These are phyloP conservation scores for Elaphurus davidianus DNA, from an alignment of 2,113 vertebrate species.

Conservation along the genomic window DNA sequence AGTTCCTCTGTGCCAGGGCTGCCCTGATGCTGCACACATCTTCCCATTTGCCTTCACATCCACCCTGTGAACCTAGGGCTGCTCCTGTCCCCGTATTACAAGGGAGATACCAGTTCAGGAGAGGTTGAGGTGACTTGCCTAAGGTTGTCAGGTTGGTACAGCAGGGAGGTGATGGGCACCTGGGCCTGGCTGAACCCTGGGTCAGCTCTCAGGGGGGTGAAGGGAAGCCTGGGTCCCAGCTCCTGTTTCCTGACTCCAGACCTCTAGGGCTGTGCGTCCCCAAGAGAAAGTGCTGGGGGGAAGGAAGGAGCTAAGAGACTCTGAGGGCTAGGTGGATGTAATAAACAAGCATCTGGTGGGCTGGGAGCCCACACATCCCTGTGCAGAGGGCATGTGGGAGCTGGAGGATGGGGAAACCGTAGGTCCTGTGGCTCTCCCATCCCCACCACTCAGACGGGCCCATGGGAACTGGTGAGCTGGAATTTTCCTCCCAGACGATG, in stretches of 20 bases:
- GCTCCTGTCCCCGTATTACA: accelerated
- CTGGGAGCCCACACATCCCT: background rate
- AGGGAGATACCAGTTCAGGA: background rate
- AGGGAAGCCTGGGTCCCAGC: background rate
- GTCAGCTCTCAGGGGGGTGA: background rate
- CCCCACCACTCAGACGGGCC: background rate
- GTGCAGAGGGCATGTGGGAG: background rate
- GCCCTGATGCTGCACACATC: background rate
- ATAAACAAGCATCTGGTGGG: background rate
- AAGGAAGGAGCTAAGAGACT: background rate
- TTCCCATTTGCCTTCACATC: background rate
- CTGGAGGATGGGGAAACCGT: accelerated
- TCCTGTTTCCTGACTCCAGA: background rate
- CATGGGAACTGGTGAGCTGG: slow-evolving; percentile 7
- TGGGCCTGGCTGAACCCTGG: background rate
- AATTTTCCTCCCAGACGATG: slow-evolving; percentile 66
- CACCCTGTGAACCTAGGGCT: accelerated
- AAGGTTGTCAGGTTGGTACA: background rate
- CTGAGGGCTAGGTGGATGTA: background rate
- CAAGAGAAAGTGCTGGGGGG: background rate
- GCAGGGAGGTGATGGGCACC: background rate
- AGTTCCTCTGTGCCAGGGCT: accelerated
- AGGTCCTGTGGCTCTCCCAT: background rate
- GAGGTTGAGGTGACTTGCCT: background rate
- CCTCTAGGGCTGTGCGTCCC: background rate